phyloP scores from a whole-genome alignment of 2,113 vertebrate genomes.

The Alligator sinensis region DNA sequence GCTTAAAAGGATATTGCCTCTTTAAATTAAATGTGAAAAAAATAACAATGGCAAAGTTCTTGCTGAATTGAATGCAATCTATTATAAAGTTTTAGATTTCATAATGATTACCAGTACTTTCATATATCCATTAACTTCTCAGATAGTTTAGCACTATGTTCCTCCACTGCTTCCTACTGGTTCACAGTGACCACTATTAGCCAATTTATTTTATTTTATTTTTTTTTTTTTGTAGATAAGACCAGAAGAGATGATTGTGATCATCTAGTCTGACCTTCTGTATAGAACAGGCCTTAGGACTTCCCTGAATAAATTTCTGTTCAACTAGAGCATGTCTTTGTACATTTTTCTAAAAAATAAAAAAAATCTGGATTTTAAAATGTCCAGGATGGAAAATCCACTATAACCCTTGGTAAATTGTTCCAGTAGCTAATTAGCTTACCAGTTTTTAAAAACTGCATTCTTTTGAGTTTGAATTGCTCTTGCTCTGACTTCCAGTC shows the following conservation, averaged over 20 bases:
- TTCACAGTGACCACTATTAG: conserved; percentile 26
- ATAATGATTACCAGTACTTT: conserved; percentile 44
- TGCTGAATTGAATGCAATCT: conserved; percentile 64
- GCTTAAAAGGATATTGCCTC: conserved; percentile 73
- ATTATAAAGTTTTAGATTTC: conserved; percentile 64
- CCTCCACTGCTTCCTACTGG: conserved; percentile 14
- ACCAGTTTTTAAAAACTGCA: background rate
- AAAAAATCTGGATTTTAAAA: background rate
- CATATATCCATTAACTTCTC: conserved; percentile 27
- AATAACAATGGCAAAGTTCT: conserved; percentile 64
- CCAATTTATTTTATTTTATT: background rate
- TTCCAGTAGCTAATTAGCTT: background rate
- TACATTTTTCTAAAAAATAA: too few species aligned
- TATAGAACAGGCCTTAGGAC: conserved; percentile 23
- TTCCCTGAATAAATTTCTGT: conserved; percentile 45
- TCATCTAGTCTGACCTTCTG: conserved; percentile 50
- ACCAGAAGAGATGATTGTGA: conserved; percentile 41
- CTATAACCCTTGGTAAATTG: background rate
- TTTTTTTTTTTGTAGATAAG: conserved; percentile 43
- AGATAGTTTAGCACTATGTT: conserved; percentile 44
- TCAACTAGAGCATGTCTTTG: conserved; percentile 4
- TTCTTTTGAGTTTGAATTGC: background rate
- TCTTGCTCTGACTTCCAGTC: background rate
- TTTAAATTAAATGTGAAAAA: conserved; percentile 73
- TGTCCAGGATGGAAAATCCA: background rate